Conservation (phyloP, 2,113 vertebrate species). For the Brachypteracias leptosomus region DNA sequence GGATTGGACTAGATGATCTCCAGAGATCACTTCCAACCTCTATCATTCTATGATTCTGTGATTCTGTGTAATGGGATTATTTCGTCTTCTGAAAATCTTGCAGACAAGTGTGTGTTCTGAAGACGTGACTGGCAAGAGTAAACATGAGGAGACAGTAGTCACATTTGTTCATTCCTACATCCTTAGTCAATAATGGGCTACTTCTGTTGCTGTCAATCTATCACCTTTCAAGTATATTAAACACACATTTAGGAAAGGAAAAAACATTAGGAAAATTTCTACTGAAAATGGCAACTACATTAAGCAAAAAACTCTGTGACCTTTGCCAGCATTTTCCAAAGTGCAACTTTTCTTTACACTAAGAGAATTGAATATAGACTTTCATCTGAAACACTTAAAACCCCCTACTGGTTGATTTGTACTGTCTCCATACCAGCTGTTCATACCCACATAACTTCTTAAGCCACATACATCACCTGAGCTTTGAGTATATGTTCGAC, state of each 20-base stretch:
- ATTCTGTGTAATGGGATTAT: not conserved
- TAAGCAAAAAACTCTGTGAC: not conserved
- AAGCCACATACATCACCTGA: not conserved
- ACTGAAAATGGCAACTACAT: not conserved
- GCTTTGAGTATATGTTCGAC: not conserved
- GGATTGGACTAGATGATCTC: too few relatives aligned
- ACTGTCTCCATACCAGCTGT: not conserved
- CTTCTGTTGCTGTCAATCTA: not conserved
- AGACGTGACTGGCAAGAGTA: not conserved
- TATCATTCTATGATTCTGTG: not conserved
- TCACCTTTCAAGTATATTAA: not conserved
- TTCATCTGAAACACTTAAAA: not conserved
- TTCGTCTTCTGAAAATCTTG: not conserved
- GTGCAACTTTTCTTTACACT: not conserved
- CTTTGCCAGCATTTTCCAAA: not conserved
- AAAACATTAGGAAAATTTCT: not conserved
- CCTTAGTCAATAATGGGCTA: not conserved
- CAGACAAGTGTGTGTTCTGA: not conserved
- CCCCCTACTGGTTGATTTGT: not conserved
- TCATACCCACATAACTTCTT: not conserved
- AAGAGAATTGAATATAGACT: not conserved
- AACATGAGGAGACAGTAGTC: not conserved
- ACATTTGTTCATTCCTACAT: not conserved
- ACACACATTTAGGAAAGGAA: not conserved
- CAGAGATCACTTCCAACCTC: too few relatives aligned